Conservation (phyloP, 2,113 vertebrate species). For the Cavia porcellus region DNA sequence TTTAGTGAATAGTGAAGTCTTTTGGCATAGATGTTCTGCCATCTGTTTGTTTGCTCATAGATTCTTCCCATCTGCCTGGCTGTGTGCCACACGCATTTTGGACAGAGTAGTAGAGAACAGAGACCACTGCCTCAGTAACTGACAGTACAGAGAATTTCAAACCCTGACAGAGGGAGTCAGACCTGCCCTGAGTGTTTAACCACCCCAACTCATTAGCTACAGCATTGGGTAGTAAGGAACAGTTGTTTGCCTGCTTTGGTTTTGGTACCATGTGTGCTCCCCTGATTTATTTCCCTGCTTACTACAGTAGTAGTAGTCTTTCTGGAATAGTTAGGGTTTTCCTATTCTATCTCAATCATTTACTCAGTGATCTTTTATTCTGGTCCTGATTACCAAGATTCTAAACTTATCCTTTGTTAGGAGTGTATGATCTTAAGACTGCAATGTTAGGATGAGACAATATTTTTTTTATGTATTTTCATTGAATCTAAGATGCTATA, state of each 20-base stretch:
- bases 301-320: slow-evolving; percentile 18
- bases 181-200: background rate
- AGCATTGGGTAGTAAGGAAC: background rate
- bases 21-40: slow-evolving; percentile 6
- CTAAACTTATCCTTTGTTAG: slow-evolving; percentile 7
- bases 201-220: background rate
- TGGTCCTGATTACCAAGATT: slow-evolving; percentile 51
- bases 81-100: slow-evolving; percentile 14
- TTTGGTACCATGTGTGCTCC: background rate
- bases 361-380: background rate
- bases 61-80: slow-evolving; percentile 9
- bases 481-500: background rate
- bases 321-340: slow-evolving; percentile 8
- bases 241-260: background rate
- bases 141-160: slow-evolving; percentile 37
- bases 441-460: background rate
- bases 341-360: background rate
- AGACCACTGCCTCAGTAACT: slow-evolving; percentile 20
- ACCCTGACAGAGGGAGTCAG: background rate
- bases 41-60: background rate
- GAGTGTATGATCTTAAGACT: background rate
- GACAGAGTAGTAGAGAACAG: background rate
- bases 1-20: slow-evolving; percentile 28
- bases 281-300: background rate
- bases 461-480: background rate